Percentiles rank a stretch among this genome's conserved stretches.
Conservation (phyloP, 2,113 vertebrate species). For the Macheiramphus alcinus region DNA sequence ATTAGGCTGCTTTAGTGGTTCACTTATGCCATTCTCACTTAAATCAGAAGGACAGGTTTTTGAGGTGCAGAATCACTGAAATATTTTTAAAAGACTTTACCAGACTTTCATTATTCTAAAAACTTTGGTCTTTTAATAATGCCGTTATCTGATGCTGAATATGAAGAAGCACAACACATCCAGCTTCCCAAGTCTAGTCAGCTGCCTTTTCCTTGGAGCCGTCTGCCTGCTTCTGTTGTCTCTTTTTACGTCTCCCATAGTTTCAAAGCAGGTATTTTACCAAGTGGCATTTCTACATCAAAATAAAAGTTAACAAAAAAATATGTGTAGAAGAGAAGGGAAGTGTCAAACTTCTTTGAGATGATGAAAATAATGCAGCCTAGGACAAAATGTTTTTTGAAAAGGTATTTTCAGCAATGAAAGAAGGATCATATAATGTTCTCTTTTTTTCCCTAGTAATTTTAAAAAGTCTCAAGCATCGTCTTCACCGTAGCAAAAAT, state of each 20-base stretch:
- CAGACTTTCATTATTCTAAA: neutral
- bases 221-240: neutral
- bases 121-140: neutral
- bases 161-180: neutral
- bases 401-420: neutral
- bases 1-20: neutral
- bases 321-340: too few relatives aligned
- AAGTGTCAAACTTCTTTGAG: neutral
- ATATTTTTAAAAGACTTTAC: neutral
- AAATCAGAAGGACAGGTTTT: neutral
- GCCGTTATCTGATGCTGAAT: neutral
- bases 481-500: neutral
- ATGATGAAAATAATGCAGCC: neutral
- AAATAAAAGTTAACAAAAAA: neutral
- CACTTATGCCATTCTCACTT: neutral
- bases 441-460: neutral
- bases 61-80: neutral
- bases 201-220: neutral
- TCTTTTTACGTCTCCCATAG: neutral
- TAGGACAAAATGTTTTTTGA: neutral
- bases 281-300: neutral
- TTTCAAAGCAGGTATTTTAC: neutral
- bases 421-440: neutral
- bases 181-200: neutral
- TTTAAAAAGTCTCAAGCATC: neutral